Evolutionary conservation across 35 echinoderm and acorn worm species (phyloP).

Genomic region (Apostichopus parvimensis): DNA sequence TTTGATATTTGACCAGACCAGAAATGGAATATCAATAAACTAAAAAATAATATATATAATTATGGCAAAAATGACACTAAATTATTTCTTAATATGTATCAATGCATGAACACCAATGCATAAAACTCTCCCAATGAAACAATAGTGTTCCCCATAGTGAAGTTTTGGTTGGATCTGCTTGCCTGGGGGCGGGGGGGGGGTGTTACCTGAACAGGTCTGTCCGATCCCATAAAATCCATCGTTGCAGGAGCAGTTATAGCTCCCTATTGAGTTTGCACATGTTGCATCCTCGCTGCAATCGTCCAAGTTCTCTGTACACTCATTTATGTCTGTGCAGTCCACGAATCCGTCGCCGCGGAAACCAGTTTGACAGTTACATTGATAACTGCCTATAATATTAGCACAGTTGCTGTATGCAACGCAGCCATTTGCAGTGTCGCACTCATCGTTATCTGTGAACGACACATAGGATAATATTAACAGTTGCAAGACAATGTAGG

Average conservation of each 20-base stretch:
- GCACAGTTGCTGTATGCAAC: conserved; percentile 55
- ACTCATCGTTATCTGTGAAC: conserved; percentile 80
- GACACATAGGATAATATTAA: no score
- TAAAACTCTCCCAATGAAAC: no score
- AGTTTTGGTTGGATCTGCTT: no score
- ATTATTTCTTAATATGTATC: no score
- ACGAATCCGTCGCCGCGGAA: conserved; percentile 32
- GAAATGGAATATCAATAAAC: no score
- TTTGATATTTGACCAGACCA: no score
- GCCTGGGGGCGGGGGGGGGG: no score
- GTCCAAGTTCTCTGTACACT: conserved; percentile 57
- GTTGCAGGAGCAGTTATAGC: conserved; percentile 69
- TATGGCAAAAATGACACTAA: no score
- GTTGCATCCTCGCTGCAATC: conserved; percentile 31
- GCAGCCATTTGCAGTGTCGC: conserved; percentile 55
- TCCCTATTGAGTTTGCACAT: conserved; percentile 62
- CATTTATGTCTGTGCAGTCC: conserved; percentile 63
- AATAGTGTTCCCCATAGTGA: no score
- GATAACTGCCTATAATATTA: conserved; percentile 69
- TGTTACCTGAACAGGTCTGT: conserved; percentile 61
- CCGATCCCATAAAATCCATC: conserved; percentile 74
- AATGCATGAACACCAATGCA: no score
- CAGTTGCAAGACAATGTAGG: no score
- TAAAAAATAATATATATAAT: no score
- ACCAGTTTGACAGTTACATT: conserved; percentile 65